A percentile compares a stretch with the other conserved stretches of the same genome.
Evolutionary conservation across 1,140 invertebrate species (phyloP).

Genomic region (Dreissena polymorpha): DNA sequence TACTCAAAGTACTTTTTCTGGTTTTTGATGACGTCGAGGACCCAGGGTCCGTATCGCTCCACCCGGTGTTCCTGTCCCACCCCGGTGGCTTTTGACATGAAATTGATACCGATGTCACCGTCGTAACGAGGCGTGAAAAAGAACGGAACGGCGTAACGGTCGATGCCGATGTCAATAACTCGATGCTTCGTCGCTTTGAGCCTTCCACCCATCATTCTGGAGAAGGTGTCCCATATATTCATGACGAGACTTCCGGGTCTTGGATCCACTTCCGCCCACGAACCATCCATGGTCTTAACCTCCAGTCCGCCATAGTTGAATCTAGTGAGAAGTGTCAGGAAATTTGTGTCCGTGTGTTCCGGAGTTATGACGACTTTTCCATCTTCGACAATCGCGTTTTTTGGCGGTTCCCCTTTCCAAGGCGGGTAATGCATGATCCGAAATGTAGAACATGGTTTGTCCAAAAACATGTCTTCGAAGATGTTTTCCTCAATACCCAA

Average conservation of each 20-base stretch:
- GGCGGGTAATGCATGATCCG: constrained; percentile 56
- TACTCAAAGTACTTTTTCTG: constrained; percentile 54
- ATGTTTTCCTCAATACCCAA: constrained; percentile 47
- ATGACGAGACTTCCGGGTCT: constrained; percentile 53
- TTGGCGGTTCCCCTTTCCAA: constrained; percentile 1
- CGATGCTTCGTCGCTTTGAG: constrained; percentile 56
- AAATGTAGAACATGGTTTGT: constrained; percentile 55
- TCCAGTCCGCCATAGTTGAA: constrained; percentile 55
- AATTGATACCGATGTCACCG: constrained; percentile 46
- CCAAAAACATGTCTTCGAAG: constrained; percentile 51
- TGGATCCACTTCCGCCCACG: constrained; percentile 44
- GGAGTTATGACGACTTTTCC: constrained; percentile 28
- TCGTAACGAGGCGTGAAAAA: constrained; percentile 55
- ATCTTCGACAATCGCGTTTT: constrained; percentile 20
- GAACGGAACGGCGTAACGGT: constrained; percentile 57
- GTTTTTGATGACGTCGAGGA: constrained; percentile 45
- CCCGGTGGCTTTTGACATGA: constrained; percentile 35
- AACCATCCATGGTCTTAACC: constrained; percentile 13
- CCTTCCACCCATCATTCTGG: constrained; percentile 39
- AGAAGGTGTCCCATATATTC: constrained; percentile 59
- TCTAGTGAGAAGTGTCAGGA: constrained; percentile 52
- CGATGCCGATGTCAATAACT: constrained; percentile 44
- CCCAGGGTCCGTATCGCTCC: constrained; percentile 48
- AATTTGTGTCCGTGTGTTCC: constrained; percentile 53
- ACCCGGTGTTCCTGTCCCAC: constrained; percentile 37